phyloP scores from a whole-genome alignment of 2,888 invertebrate genomes.

The Pteria penguin region DNA sequence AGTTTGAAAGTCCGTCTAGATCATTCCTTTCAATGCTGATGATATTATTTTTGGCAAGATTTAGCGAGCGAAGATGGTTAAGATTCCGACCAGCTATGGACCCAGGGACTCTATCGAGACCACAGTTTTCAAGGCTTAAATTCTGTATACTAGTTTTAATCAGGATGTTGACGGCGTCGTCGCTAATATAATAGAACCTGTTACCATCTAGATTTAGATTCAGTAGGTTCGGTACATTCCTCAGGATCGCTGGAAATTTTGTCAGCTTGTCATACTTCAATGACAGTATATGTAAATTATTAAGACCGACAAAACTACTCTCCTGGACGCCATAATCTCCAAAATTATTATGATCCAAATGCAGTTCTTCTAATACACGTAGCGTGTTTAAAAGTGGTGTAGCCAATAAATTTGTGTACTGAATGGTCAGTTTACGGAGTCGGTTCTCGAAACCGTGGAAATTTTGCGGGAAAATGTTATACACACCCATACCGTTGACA shows the following conservation, averaged over 20 bases:
- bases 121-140: conserved; percentile 27
- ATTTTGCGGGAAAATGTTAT: conserved; percentile 43
- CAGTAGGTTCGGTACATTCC: conserved; percentile 14
- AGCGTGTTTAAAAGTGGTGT: conserved; percentile 50
- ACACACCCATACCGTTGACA: conserved; percentile 36
- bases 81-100: conserved; percentile 39
- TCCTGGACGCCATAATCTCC: conserved; percentile 38
- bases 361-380: conserved; percentile 43
- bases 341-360: conserved; percentile 49
- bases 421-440: conserved; percentile 49
- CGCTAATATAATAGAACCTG: conserved; percentile 31
- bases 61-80: conserved; percentile 31
- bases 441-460: conserved; percentile 57
- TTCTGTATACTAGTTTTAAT: background rate
- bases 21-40: conserved; percentile 52
- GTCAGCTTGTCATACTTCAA: conserved; percentile 25
- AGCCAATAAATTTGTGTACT: conserved; percentile 42
- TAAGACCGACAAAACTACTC: conserved; percentile 33
- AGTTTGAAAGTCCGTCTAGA: conserved; percentile 36
- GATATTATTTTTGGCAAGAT: conserved; percentile 51
- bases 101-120: conserved; percentile 36
- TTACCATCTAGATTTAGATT: conserved; percentile 31
- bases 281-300: conserved; percentile 31
- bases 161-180: conserved; percentile 16
- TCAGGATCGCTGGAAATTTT: conserved; percentile 27